Conservation (phyloP, 2,888 invertebrate genomes). For the Cerastis leucographa region DNA sequence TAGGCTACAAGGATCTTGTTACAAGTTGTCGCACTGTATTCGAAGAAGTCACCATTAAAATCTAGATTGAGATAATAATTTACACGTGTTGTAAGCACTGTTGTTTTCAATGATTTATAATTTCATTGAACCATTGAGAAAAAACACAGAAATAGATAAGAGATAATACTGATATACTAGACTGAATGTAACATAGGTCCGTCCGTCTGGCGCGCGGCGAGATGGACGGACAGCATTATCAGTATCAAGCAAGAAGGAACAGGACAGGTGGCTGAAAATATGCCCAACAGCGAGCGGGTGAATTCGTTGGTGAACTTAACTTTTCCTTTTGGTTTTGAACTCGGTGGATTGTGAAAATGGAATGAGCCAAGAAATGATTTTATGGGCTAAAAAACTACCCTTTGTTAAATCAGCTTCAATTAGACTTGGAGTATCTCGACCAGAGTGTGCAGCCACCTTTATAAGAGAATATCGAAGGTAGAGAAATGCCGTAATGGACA, state of each 20-base stretch:
- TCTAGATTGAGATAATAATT: slow-evolving; percentile 7
- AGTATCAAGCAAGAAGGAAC: not conserved
- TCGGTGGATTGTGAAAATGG: not conserved
- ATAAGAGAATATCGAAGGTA: not conserved
- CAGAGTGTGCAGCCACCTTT: not conserved
- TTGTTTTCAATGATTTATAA: not conserved
- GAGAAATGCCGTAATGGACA: not conserved
- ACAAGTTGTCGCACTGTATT: not conserved
- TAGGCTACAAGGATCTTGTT: too few species aligned
- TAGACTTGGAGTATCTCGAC: not conserved
- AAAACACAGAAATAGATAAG: not conserved
- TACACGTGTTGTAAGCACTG: slow-evolving; percentile 9
- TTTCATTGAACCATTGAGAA: slow-evolving; percentile 7
- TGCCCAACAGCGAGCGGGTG: too few species aligned
- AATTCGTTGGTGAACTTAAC: too few species aligned
- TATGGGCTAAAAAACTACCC: too few species aligned
- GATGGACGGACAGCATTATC: not conserved
- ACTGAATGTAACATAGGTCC: not conserved
- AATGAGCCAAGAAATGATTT: not conserved
- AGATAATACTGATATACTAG: not conserved
- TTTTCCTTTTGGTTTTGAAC: not conserved
- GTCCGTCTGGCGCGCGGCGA: not conserved
- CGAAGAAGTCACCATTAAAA: not conserved
- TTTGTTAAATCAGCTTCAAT: too few species aligned
- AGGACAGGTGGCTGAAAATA: not conserved